A percentile compares a stretch with the other conserved stretches of the same genome.
These are phyloP conservation scores for Sarcophaga carnaria DNA, from an alignment of 2,888 invertebrate species.

Conservation along the genomic window DNA sequence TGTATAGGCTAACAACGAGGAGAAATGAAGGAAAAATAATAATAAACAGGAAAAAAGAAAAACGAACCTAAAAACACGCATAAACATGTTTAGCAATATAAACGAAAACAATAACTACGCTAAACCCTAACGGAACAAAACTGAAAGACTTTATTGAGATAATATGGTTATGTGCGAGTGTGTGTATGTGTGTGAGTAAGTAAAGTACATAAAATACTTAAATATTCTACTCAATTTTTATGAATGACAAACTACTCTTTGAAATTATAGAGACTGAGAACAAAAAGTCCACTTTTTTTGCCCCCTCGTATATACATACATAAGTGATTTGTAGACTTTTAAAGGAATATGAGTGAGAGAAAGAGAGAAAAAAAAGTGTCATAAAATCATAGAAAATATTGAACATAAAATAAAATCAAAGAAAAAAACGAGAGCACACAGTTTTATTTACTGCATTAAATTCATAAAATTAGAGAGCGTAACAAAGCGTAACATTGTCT, in stretches of 20 bases:
- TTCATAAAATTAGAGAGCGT: constrained; percentile 47
- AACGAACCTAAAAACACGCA: constrained; percentile 36
- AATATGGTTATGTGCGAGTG: constrained; percentile 20
- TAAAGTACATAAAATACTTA: constrained; percentile 16
- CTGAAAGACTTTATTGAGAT: constrained; percentile 37
- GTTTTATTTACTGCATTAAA: constrained; percentile 19
- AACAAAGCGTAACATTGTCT: constrained; percentile 41
- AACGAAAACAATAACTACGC: constrained; percentile 8
- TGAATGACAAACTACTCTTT: constrained; percentile 51
- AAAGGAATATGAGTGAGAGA: too few relatives aligned
- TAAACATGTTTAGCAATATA: constrained; percentile 28
- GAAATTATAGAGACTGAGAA: too few relatives aligned
- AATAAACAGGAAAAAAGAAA: constrained; percentile 31
- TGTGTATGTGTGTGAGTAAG: background rate
- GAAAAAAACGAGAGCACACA: constrained; percentile 7
- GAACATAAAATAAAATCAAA: constrained; percentile 41
- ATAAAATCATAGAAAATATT: constrained; percentile 64
- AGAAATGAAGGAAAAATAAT: background rate
- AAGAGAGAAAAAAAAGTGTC: constrained; percentile 1
- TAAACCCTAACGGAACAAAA: background rate
- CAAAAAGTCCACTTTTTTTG: too few relatives aligned
- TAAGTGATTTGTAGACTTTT: too few relatives aligned
- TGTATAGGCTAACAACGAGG: too few relatives aligned
- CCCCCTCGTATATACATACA: too few relatives aligned
- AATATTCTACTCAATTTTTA: constrained; percentile 49